Percentiles rank a stretch among this genome's conserved stretches.
Evolutionary conservation across 2,888 invertebrate species (phyloP).

Genomic region (Himalopsyche kuldschensis): DNA sequence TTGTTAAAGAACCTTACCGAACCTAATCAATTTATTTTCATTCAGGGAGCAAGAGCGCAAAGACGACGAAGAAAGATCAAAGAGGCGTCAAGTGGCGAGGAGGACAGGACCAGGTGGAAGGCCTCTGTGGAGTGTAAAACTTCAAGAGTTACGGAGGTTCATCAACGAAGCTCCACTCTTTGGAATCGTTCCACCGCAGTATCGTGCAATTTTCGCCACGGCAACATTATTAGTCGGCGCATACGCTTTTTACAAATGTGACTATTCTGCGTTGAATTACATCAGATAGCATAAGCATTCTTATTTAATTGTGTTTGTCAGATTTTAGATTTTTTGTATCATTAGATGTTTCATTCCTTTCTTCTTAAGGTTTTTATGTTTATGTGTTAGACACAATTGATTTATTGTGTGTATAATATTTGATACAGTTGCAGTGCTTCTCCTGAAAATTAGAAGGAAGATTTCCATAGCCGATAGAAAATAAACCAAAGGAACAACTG

Average conservation of each 20-base stretch:
- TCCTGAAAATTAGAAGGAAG: no score
- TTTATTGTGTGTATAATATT: not conserved
- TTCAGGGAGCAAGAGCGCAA: constrained; percentile 63
- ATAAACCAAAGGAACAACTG: no score
- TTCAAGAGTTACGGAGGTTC: constrained; percentile 44
- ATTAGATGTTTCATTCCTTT: constrained; percentile 19
- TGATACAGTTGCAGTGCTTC: no score
- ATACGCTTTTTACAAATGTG: constrained; percentile 62
- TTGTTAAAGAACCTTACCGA: no score
- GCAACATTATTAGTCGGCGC: constrained; percentile 62
- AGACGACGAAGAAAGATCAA: constrained; percentile 60
- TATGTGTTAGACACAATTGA: constrained; percentile 3
- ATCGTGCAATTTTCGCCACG: constrained; percentile 56
- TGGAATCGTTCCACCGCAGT: constrained; percentile 51
- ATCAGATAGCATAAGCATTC: constrained; percentile 53
- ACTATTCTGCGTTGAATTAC: constrained; percentile 45
- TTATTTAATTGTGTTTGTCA: constrained; percentile 54
- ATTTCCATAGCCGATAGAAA: no score
- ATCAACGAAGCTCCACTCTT: constrained; percentile 48
- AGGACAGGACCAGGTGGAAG: constrained; percentile 27
- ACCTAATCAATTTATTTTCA: not conserved
- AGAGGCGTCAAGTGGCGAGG: constrained; percentile 49
- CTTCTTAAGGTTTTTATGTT: not conserved
- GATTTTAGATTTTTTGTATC: constrained; percentile 42
- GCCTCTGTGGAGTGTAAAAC: constrained; percentile 37